Percentiles rank a stretch among this genome's conserved stretches.
Evolutionary conservation across 1,140 invertebrate genomes (phyloP).

Genomic region (Cyclina sinensis): DNA sequence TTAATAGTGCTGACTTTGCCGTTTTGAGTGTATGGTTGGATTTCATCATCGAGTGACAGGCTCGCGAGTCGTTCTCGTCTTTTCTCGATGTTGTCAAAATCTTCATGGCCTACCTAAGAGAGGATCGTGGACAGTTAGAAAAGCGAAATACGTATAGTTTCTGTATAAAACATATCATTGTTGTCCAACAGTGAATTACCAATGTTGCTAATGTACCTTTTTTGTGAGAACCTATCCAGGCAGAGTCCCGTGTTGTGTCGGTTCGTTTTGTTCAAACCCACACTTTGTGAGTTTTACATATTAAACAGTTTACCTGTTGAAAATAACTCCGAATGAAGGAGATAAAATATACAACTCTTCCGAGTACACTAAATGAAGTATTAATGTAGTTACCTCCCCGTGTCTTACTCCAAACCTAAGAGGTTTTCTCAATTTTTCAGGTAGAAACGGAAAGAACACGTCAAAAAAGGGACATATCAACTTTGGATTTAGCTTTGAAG

Average conservation of each 20-base stretch:
- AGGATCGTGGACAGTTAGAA: neutral
- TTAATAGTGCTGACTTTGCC: neutral
- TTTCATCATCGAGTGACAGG: neutral
- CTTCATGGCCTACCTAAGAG: neutral
- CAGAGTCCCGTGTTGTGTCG: neutral
- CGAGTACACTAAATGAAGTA: neutral
- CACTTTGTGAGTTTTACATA: neutral
- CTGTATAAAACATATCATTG: neutral
- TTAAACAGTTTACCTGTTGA: neutral
- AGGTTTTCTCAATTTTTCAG: constrained; percentile 68
- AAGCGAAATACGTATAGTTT: neutral
- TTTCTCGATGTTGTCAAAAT: constrained; percentile 10
- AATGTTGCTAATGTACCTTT: neutral
- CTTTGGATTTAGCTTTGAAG: constrained; percentile 68
- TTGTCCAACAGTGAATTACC: neutral
- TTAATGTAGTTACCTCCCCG: constrained; percentile 13
- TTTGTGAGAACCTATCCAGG: neutral
- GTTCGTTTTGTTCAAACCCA: neutral
- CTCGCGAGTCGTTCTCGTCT: neutral
- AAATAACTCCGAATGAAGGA: no score
- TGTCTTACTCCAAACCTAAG: constrained; percentile 76
- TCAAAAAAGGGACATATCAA: constrained; percentile 76
- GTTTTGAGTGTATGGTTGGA: neutral
- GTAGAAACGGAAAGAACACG: constrained; percentile 74
- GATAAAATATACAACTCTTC: neutral